A percentile compares a stretch with the other conserved stretches of the same genome.
Evolutionary conservation across 1,140 invertebrate species (phyloP).

Genomic region (Sinonovacula constricta): DNA sequence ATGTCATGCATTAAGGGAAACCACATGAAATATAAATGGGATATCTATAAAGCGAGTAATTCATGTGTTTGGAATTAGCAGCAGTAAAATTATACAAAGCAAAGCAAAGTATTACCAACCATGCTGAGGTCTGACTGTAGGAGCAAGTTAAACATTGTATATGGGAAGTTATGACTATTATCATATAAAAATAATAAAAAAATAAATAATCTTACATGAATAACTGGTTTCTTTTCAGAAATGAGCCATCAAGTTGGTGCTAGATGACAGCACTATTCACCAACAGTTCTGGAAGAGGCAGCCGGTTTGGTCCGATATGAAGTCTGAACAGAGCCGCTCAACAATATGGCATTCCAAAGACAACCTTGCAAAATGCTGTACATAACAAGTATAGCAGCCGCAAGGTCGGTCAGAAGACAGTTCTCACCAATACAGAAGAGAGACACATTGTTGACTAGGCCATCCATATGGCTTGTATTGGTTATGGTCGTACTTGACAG

Average conservation of each 20-base stretch:
- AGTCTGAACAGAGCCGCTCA: background rate
- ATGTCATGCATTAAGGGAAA: too few relatives aligned
- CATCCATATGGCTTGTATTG: constrained; percentile 27
- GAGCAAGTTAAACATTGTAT: too few relatives aligned
- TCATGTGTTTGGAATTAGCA: too few relatives aligned
- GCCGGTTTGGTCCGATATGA: constrained; percentile 1
- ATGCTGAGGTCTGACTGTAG: too few relatives aligned
- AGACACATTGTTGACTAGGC: constrained; percentile 10
- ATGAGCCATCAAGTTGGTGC: constrained; percentile 22
- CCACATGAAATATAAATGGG: too few relatives aligned
- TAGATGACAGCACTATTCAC: background rate
- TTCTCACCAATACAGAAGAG: constrained; percentile 28
- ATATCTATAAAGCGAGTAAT: too few relatives aligned
- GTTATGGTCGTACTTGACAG: constrained; percentile 31
- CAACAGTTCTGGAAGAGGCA: background rate
- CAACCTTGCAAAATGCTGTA: constrained; percentile 1
- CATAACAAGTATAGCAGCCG: constrained; percentile 16
- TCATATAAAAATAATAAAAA: too few relatives aligned
- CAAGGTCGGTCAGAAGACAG: constrained; percentile 17
- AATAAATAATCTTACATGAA: too few relatives aligned
- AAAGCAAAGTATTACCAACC: too few relatives aligned
- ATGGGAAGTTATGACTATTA: too few relatives aligned
- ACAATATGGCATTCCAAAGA: constrained; percentile 26
- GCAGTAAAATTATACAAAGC: too few relatives aligned
- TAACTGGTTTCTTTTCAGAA: too few relatives aligned